Evolutionary conservation across 2,797 vertebrate genomes (phyloP), one percentile per base, ranked within the genome.

Genomic region (Podarcis lilfordi): DNA sequence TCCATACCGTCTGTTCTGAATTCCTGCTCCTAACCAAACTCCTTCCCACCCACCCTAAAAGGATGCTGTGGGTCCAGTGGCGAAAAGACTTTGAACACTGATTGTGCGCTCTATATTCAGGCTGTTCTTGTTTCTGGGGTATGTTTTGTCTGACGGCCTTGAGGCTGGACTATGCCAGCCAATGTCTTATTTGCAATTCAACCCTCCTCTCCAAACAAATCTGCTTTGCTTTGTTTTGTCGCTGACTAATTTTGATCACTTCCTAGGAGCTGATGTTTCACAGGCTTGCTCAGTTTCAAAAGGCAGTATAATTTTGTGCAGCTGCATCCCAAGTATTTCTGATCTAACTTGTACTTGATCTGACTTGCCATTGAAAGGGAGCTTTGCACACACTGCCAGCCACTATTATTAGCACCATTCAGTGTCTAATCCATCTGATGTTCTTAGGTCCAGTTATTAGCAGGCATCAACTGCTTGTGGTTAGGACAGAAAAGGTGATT

Each of bases 221-320:
- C 90, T 88, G 91, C 29, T 94, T 92, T 89, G 85, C 93, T 94
- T 91, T 74, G 17, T 55, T 32, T 80, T 92, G 79, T 90, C 93
- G 91, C 85, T 93, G 93, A 94, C 91, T 90, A 91, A 91, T 94
- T 95, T 94, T 95, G 93, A 94, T 91, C 90, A 80, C 91, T 94
- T 94, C 93, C 87, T 92, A 93, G 89, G 93, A 94, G 77, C 82
- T 93, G 90, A 92, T 91, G 90, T 93, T 93, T 95, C 91, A 93
- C 91, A 89, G 93, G 88, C 93, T 91, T 89, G 85, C 89, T 94
- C 87, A 87, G 68, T 91, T 93, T 94, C 91, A 92, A 95, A 94
- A 91, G 6, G 91, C 68, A 92, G 87, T 0, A 0, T 93, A 94
- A 95, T 95, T 95, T 94, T 81, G 83, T 94, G 93, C 93, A 95